These are phyloP conservation scores for Cataglyphis livida DNA, from an alignment of 2,888 invertebrate genomes.

Conservation along the genomic window DNA sequence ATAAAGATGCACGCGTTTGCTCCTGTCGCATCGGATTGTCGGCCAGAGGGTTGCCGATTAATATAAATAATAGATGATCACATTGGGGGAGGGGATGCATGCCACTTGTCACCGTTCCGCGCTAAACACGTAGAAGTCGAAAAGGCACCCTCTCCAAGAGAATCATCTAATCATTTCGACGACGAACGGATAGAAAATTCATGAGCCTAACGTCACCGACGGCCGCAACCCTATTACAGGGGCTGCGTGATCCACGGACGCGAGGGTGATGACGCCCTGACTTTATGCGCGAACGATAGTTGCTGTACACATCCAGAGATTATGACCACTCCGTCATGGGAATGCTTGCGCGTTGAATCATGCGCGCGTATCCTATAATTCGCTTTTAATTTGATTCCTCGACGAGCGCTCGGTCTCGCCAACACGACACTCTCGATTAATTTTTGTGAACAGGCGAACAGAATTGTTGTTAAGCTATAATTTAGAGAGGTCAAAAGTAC, in stretches of 20 bases:
- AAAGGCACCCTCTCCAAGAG: constrained; percentile 72
- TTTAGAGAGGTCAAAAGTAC: not conserved
- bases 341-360: constrained; percentile 78
- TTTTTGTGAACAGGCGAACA: not conserved
- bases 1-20: not conserved
- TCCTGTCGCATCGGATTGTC: constrained; percentile 27
- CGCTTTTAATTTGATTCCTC: constrained; percentile 83
- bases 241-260: constrained; percentile 57
- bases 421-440: not conserved
- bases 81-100: constrained; percentile 46
- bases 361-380: constrained; percentile 79
- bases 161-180: constrained; percentile 81
- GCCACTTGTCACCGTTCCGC: constrained; percentile 68
- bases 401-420: not conserved
- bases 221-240: constrained; percentile 72
- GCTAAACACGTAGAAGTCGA: constrained; percentile 74
- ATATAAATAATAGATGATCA: constrained; percentile 82
- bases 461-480: not conserved
- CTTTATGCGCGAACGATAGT: constrained; percentile 70
- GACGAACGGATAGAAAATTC: constrained; percentile 81
- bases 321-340: constrained; percentile 63
- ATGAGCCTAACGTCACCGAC: constrained; percentile 74
- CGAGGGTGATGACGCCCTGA: constrained; percentile 61
- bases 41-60: constrained; percentile 61
- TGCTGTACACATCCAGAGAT: constrained; percentile 66